Base-by-base conservation (phyloP, 2,113 vertebrate genomes). In the Ranitomeya variabilis region DNA sequence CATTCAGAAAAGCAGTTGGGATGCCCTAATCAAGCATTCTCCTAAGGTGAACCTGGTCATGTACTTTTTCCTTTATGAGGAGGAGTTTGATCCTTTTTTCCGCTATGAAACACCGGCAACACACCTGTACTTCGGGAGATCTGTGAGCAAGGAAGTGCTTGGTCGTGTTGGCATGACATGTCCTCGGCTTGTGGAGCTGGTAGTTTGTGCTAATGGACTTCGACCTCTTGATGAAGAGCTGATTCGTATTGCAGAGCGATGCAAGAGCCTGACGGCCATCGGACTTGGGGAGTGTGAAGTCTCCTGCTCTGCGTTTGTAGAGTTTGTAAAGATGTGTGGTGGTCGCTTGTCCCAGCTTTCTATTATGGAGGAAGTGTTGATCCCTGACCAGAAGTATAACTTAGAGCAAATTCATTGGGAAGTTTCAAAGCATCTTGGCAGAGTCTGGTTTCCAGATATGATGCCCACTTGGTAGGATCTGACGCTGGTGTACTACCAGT, bases 361-460 rank as follows among this genome's bases (percentile, higher is more conserved):
- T 26, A 98, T 99, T 91, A 99, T 99, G 98, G 98, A 99, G 94
- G 98, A 99, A 91, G 98, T 99, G 83, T 91, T 99, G 92, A 97
- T 99, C 89, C 98, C 98, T 66, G 98, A 99, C 91, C 97, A 99
- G 91, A 97, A 96, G 85, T 99, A 97, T 93, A 96, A 93, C 91
- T 94, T 97, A 91, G 98, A 99, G 91, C 97, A 99, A 94, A 99
- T 99, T 90, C 98, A 99, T 0, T 99, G 97, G 97, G 98, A 99
- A 92, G 98, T 99, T 67, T 99, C 98, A 1, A 99, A 99, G 93
- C 97, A 99, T 92, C 95, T 99, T 21, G 98, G 98, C 86, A 96
- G 98, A 52, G 97, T 99, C 85, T 99, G 98, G 98, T 99, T 99
- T 93, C 98, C 98, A 0, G 98, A 99, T 90, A 98, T 98, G 98